phyloP scores from a whole-genome alignment of 2,888 invertebrate species.

The Drosophila mulleri region DNA sequence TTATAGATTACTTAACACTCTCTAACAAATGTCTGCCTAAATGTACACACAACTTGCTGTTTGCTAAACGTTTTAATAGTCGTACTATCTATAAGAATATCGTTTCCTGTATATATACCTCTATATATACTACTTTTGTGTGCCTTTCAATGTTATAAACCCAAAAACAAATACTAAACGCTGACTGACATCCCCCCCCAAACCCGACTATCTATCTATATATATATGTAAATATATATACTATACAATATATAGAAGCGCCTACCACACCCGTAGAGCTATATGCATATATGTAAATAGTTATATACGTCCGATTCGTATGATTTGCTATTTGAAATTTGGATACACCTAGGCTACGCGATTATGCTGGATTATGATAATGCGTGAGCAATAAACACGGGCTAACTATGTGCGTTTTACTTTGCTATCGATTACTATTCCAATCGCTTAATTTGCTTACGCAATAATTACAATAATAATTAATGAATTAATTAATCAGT shows the following conservation, averaged over 20 bases:
- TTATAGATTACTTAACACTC: conserved; percentile 34
- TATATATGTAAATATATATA: conserved; percentile 12
- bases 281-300: conserved; percentile 37
- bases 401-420: conserved; percentile 65
- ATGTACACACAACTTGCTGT: conserved; percentile 55
- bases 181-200: conserved; percentile 45
- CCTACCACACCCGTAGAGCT: conserved; percentile 37
- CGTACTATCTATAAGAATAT: conserved; percentile 33
- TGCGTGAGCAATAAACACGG: conserved; percentile 36
- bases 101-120: conserved; percentile 24
- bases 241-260: conserved; percentile 1
- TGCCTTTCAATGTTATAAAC: conserved; percentile 49
- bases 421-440: conserved; percentile 31
- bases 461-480: background rate
- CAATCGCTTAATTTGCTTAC: conserved; percentile 34
- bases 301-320: conserved; percentile 30
- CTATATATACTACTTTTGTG: conserved; percentile 36
- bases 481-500: conserved; percentile 3
- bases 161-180: conserved; percentile 19
- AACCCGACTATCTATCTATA: conserved; percentile 33
- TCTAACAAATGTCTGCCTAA: conserved; percentile 60
- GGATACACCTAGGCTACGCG: conserved; percentile 37
- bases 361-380: conserved; percentile 15
- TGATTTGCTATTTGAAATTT: conserved; percentile 46
- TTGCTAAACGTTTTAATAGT: conserved; percentile 51